These are phyloP conservation scores for Protula sp. DNA, from an alignment of 2,888 invertebrate genomes.

Conservation along the genomic window DNA sequence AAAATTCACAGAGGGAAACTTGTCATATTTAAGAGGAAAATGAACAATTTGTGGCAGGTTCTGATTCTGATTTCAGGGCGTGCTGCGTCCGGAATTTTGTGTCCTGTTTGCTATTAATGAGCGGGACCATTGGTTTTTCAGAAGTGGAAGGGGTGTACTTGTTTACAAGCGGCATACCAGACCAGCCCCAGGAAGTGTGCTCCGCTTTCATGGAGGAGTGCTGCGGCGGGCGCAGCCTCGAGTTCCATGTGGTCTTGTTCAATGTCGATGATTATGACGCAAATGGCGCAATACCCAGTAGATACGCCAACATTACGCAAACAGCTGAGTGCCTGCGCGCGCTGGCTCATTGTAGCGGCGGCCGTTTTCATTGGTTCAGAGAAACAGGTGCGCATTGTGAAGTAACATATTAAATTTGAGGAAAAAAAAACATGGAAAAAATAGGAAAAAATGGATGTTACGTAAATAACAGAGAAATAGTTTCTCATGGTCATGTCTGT, in stretches of 20 bases:
- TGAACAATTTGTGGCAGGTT: no score
- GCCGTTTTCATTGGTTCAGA: slow-evolving; percentile 55
- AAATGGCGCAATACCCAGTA: slow-evolving; percentile 50
- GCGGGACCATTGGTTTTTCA: no score
- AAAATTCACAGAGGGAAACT: no score
- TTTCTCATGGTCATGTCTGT: no score
- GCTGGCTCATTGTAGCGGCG: slow-evolving; percentile 49
- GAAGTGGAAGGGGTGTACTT: slow-evolving; percentile 52
- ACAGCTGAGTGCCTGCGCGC: slow-evolving; percentile 50
- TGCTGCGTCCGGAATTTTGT: no score
- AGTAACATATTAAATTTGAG: no score
- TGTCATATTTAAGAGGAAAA: no score
- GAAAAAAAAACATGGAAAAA: neutral
- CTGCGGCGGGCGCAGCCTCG: slow-evolving; percentile 30
- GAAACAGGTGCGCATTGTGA: slow-evolving; percentile 44
- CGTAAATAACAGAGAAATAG: neutral
- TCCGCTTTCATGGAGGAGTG: slow-evolving; percentile 45
- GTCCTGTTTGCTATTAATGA: no score
- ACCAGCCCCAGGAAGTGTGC: slow-evolving; percentile 45
- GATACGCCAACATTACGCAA: slow-evolving; percentile 53
- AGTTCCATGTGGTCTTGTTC: slow-evolving; percentile 49
- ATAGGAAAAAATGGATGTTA: neutral
- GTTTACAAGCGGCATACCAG: slow-evolving; percentile 53
- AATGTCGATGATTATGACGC: slow-evolving; percentile 53
- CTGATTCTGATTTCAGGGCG: no score